Base-by-base conservation (phyloP, 2,113 vertebrate genomes). In the Danionella cerebrum region DNA sequence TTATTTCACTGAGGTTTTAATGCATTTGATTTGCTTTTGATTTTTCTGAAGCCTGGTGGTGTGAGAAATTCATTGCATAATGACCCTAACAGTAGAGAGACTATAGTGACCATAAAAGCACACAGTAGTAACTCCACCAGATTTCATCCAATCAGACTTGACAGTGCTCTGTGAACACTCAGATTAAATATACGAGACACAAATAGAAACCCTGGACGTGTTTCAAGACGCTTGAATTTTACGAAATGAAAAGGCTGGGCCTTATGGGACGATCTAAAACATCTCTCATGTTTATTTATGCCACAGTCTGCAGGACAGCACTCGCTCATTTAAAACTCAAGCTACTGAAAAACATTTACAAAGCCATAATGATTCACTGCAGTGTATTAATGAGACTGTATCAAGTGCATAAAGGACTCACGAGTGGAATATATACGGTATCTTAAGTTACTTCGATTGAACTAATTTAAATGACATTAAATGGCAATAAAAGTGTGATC, bases 211-310 rank as follows among this genome's bases (percentile, higher is more conserved):
- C 13, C 59, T 63, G 58, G 64, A 54, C 71, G 18, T 16, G 19
- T 74, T 64, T 73, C 21, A 66, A 48, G 22, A 39, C 24, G 36
- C 45, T 52, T 38, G 2, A 21, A 54, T 55, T 53, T 44, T 65
- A 27, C 38, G 29, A 48, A 10, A 60, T 19, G 42, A 65, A 42
- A 69, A 53, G 7, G n/a, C 51, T 65, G 31, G 38, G 64, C 53
- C 47, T 25, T 9, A 29, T 63, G 19, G 57, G 22, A 31, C 13
- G 10, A 9, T 22, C 50, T 25, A 45, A 64, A 69, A 55, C 52
- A 70, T 27, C 36, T 31, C 11, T 9, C 14, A 42, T 39, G 4
- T 59, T 11, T 68, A 69, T 75, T 76, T 65, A 67, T 67, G 73
- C 65, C 59, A 33, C 25, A 3, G 24, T 64, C 77, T 72, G 76